Percentiles rank a stretch among this genome's conserved stretches.
Conservation (phyloP, 2,113 vertebrate genomes). For the Heloderma charlesbogerti region DNA sequence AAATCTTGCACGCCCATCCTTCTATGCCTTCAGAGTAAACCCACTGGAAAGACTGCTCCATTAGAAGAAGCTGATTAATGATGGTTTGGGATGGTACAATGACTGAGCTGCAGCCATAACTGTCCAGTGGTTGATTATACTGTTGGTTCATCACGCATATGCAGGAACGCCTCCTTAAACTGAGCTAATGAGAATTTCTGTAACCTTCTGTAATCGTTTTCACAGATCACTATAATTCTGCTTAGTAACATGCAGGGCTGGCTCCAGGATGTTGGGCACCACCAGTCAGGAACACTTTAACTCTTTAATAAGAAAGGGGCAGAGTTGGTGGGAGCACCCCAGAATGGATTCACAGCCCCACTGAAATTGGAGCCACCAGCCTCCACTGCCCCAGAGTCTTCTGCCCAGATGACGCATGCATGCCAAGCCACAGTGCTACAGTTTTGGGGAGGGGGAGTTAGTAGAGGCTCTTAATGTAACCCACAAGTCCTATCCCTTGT, state of each 20-base stretch:
- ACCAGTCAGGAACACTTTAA: not conserved
- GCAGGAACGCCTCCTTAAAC: constrained; percentile 21
- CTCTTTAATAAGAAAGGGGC: not conserved
- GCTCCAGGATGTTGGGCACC: not conserved
- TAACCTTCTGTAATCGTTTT: constrained; percentile 35
- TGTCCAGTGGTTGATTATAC: constrained; percentile 23
- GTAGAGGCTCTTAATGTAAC: not conserved
- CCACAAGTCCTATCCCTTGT: not conserved
- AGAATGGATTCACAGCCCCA: too few relatives aligned
- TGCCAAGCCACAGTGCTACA: not conserved
- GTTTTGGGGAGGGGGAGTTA: too few relatives aligned
- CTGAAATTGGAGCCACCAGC: too few relatives aligned
- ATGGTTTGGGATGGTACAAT: constrained; percentile 3
- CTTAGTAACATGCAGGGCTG: not conserved
- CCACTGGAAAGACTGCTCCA: constrained; percentile 8
- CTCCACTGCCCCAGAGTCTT: too few relatives aligned
- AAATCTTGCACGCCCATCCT: not conserved
- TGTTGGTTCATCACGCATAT: constrained; percentile 35
- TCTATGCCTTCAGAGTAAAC: not conserved
- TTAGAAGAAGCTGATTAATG: constrained; percentile 38
- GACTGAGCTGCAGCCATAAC: constrained; percentile 34
- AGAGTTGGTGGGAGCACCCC: not conserved
- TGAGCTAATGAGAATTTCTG: constrained; percentile 12
- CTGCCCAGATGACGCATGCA: not conserved
- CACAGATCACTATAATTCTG: not conserved